Evolutionary conservation across 1,140 invertebrate species (phyloP), one percentile per base, ranked within the genome.

Genomic region (Diorhabda sublineata): DNA sequence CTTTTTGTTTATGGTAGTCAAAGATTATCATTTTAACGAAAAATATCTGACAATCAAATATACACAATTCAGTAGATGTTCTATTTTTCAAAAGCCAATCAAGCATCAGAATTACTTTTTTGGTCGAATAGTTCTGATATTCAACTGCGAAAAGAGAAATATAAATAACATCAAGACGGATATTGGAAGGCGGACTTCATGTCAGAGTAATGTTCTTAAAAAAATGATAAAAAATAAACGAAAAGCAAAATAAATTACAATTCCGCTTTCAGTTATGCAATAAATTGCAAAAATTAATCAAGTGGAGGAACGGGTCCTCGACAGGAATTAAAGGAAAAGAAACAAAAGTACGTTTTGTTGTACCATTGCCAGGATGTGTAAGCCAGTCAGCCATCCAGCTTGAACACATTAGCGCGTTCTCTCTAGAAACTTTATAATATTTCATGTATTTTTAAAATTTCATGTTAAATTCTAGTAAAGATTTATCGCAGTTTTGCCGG

Each of bases 261-360:
- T 71, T 73, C 69, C 68, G 64, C 70, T 71, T 52, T 66, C 69
- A 69, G 70, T 74, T 74, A 73, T 74, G 69, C 69, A 74, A 76
- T 76, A 76, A 76, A 76, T 76, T 73, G 72, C 69, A 74, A 76
- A 76, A 76, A 76, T 76, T 76, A 76, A 76, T 76, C 75, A 76
- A 76, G 72, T 69, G 71, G 66, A 70, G 71, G 68, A 74, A 71
- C 75, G 69, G 72, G 64, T 67, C 73, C 68, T 72, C 71, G 75
- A 76, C 73, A 72, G 66, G 61, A 76, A 75, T 74, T 74, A 70
- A 72, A 73, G 64, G 69, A 74, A 76, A 76, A 73, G 71, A 69
- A 76, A 69, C 69, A 71, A 74, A 74, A 74, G 69, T 72, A 61
- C 66, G 67, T 64, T 60, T 52, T 64, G 71, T 76, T 75, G 75